phyloP scores from a whole-genome alignment of 2,888 invertebrate species.

The Blomia tropicalis region DNA sequence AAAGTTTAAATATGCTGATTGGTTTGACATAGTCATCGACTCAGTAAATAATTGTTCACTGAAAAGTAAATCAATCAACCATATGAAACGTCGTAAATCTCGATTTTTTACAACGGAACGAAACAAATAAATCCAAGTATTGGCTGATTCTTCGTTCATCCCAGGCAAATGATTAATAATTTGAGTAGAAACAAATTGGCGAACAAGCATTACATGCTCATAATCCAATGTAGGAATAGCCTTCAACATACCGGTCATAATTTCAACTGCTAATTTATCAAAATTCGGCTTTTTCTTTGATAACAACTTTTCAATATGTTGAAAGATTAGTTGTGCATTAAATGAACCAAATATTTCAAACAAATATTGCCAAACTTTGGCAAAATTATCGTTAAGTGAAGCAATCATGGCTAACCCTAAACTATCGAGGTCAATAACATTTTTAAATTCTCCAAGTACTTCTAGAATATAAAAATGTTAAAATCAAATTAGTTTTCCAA shows the following conservation, averaged over 20 bases:
- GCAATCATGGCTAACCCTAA: not conserved
- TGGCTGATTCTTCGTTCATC: not conserved
- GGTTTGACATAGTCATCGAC: not conserved
- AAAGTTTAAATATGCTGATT: not conserved
- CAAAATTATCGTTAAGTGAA: not conserved
- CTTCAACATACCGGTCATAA: not conserved
- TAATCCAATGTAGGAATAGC: not conserved
- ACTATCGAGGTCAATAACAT: not conserved
- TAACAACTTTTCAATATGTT: not conserved
- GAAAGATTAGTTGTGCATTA: not conserved
- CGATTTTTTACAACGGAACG: not conserved
- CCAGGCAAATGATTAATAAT: not conserved
- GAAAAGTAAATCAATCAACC: slow-evolving; percentile 30
- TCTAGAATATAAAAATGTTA: not conserved
- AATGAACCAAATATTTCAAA: not conserved
- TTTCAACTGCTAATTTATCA: slow-evolving; percentile 5
- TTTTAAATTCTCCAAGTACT: not conserved
- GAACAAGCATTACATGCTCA: not conserved
- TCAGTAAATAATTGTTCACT: slow-evolving; percentile 32
- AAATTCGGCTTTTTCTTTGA: not conserved
- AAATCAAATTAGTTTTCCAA: not conserved
- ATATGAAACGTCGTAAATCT: not conserved
- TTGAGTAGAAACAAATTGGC: not conserved
- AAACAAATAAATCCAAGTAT: not conserved
- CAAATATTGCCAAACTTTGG: not conserved